Conservation (phyloP, 2,797 vertebrate species). For the Chelonia mydas region DNA sequence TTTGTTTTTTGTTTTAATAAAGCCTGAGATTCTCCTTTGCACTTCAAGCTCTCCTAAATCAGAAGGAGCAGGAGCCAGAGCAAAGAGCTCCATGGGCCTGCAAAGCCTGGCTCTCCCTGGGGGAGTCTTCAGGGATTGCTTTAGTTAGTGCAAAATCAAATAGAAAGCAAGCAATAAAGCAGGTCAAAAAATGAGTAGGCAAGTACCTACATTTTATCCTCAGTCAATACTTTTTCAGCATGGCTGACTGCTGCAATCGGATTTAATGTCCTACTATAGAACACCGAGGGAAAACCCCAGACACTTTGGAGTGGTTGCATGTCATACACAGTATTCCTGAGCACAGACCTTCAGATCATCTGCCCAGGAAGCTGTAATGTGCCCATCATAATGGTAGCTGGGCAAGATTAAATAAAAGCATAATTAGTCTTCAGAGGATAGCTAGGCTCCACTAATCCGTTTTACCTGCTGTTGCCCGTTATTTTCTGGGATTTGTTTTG, state of each 20-base stretch:
- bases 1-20: neutral
- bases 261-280: constrained; percentile 37
- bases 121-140: constrained; percentile 25
- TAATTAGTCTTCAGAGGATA: constrained; percentile 29
- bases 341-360: constrained; percentile 52
- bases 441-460: neutral
- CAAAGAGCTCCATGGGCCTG: neutral
- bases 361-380: constrained; percentile 34
- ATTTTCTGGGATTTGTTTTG: neutral
- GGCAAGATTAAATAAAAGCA: constrained; percentile 57
- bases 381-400: constrained; percentile 19
- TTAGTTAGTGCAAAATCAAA: constrained; percentile 45
- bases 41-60: neutral
- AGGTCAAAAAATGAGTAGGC: constrained; percentile 63
- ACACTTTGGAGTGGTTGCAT: constrained; percentile 47
- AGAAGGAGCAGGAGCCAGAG: neutral
- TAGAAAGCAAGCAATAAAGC: constrained; percentile 50
- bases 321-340: neutral
- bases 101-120: neutral
- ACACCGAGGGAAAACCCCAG: constrained; percentile 40
- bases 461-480: neutral
- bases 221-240: constrained; percentile 68
- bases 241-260: constrained; percentile 61
- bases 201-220: constrained; percentile 60
- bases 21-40: neutral